Evolutionary conservation across 2,797 vertebrate genomes (phyloP).

Genomic region (Chaenodraco wilsoni): DNA sequence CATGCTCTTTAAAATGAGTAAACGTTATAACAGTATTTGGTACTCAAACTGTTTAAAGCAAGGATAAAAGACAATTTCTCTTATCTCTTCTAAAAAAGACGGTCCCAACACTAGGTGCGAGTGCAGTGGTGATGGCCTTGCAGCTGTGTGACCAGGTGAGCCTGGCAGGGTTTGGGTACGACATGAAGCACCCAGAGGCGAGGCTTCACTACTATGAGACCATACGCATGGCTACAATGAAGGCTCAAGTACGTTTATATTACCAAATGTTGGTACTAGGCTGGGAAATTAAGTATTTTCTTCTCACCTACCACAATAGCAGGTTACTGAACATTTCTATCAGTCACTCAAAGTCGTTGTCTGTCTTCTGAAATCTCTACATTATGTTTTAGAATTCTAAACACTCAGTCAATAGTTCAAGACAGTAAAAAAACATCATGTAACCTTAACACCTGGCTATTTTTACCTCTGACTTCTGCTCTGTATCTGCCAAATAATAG

Average conservation of each 20-base stretch:
- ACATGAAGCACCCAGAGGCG: slow-evolving; percentile 80
- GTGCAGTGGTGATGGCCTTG: slow-evolving; percentile 82
- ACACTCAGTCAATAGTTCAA: no score
- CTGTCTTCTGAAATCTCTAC: no score
- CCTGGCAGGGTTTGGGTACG: slow-evolving; percentile 86
- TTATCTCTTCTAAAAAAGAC: slow-evolving; percentile 50
- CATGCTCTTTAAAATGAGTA: neutral
- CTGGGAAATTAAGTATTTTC: no score
- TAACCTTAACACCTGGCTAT: no score
- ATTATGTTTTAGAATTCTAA: no score
- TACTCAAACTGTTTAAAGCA: neutral
- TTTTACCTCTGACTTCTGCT: no score
- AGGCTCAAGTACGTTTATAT: slow-evolving; percentile 65
- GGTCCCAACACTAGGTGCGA: slow-evolving; percentile 82
- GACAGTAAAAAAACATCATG: no score
- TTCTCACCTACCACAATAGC: no score
- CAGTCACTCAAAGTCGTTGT: no score
- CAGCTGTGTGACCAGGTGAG: slow-evolving; percentile 87
- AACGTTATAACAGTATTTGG: neutral
- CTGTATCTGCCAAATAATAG: no score
- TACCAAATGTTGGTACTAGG: neutral
- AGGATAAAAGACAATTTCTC: neutral
- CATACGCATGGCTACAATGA: slow-evolving; percentile 82
- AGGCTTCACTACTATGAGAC: slow-evolving; percentile 86
- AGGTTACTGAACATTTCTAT: no score